Base-by-base conservation (phyloP, 2,888 invertebrate species). In the Leptinotarsa peninsularis region DNA sequence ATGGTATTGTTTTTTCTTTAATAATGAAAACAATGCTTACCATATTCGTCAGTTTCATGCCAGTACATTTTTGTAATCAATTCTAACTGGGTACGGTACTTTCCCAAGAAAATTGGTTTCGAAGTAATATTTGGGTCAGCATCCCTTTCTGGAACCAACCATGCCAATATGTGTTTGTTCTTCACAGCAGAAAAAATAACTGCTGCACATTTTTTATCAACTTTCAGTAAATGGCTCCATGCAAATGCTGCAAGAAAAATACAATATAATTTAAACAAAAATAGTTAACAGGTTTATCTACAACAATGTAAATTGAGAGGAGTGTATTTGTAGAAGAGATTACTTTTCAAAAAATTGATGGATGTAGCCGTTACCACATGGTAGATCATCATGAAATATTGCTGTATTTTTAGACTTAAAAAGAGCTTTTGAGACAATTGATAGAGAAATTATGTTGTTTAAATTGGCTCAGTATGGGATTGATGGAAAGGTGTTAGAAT, bases 61-160 rank as follows among this genome's bases (percentile, higher is more conserved):
- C 86, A 86, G 78, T 84, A 80, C 73, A 88, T 72, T 14, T 82
- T 66, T 33, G 84, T 82, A 43, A 87, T 84, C 67, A 81, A 75
- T 67, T 78, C 74, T 27, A 85, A 72, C 72, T 81, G 78, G 10
- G 85, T 83, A 52, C 77, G 70, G 79, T 81, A 84, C 70, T 82
- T 81, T 66, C 82, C 82, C 18, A 87, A 76, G 79, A 83, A 84
- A 27, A 79, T 67, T 66, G 84, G 72, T 49, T 81, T 75, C 43
- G 21, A 27, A 49, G 58, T n/a, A 10, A 43, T 33, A 3, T 33
- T 43, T 63, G 63, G 63, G 63, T 63, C 43, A 27, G 43, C 43
- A 33, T 43, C 33, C 18, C 17, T 63, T 33, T 27, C 63, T 33
- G n/a, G n/a, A 63, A 63, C 10, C n/a, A 33, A 27, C 63, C 33